Percentiles rank a stretch among this genome's conserved stretches.
phyloP scores from a whole-genome alignment of 2,113 vertebrate genomes.

The Psittacus erithacus region DNA sequence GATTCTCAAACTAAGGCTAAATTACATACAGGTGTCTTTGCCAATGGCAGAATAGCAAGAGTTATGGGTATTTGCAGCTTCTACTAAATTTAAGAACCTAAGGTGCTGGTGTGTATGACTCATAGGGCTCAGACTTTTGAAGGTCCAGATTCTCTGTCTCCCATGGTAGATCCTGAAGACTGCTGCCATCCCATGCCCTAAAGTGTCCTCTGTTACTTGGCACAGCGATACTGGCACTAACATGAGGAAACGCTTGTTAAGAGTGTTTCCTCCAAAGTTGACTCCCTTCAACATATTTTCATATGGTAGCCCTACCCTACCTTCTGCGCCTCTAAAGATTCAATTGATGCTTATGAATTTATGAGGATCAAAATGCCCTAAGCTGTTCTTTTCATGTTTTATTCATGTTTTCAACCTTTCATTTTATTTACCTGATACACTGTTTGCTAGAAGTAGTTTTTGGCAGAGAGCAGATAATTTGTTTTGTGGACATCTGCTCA shows the following conservation, averaged over 20 bases:
- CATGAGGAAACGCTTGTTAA: background rate
- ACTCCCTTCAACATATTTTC: background rate
- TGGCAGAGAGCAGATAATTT: slow-evolving; percentile 58
- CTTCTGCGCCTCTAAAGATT: background rate
- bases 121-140: background rate
- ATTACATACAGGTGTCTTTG: background rate
- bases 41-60: background rate
- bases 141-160: background rate
- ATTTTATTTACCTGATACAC: slow-evolving; percentile 52
- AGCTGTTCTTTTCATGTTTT: slow-evolving; percentile 37
- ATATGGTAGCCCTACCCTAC: background rate
- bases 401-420: slow-evolving; percentile 53
- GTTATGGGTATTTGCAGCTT: background rate
- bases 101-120: fast-evolving
- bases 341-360: background rate
- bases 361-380: slow-evolving; percentile 4
- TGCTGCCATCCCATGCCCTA: background rate
- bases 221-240: fast-evolving
- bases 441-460: slow-evolving; percentile 41
- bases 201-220: background rate
- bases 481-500: slow-evolving; percentile 64
- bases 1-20: background rate
- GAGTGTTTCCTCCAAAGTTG: background rate
- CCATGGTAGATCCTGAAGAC: fast-evolving
- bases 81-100: background rate